Base-by-base conservation (phyloP, 2,888 invertebrate species). In the Ophion ellenae region DNA sequence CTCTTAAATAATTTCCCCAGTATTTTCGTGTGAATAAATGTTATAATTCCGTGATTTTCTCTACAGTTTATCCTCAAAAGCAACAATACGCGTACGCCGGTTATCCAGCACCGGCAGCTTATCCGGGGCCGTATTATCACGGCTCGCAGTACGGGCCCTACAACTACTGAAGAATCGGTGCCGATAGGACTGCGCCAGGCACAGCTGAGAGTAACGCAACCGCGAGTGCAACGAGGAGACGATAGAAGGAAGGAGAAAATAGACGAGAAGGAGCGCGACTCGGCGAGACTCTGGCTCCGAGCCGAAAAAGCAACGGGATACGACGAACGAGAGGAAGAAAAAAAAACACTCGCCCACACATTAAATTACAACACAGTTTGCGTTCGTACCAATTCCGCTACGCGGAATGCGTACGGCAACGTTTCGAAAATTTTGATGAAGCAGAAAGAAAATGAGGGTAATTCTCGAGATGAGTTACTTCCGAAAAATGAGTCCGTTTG, bases 81-180 rank as follows among this genome's bases (percentile, higher is more conserved):
- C 98, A 98, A 94, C 98, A 98, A 90, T 98, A 98, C 93, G 98
- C 98, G 20, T 98, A 98, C 94, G 97, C 98, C 78, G 97, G 98
- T 84, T 98, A 98, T 94, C 97, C 97, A 81, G 95, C 96, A 81
- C 96, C 96, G 67, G 97, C 97, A 0, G 97, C 97, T 78, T 98
- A 98, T 95, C 97, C 98, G 83, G 97, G 97, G 63, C 98, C 98
- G 53, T 98, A 98, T 94, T 98, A 96, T 88, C 96, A 98, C 94
- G 98, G 98, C 91, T 98, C 98, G 76, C 98, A 98, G 93, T 98
- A 98, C 94, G 98, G 97, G 78, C 98, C 98, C 75, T 98, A 98
- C 95, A 98, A 98, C 95, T 98, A 98, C 95, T 98, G 96, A 75
- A 47, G 17, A 32, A 88, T 32, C 63, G 28, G 69, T 67, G 63